These are phyloP conservation scores for Plagiodera versicolora DNA, from an alignment of 2,888 invertebrate genomes.

Conservation along the genomic window DNA sequence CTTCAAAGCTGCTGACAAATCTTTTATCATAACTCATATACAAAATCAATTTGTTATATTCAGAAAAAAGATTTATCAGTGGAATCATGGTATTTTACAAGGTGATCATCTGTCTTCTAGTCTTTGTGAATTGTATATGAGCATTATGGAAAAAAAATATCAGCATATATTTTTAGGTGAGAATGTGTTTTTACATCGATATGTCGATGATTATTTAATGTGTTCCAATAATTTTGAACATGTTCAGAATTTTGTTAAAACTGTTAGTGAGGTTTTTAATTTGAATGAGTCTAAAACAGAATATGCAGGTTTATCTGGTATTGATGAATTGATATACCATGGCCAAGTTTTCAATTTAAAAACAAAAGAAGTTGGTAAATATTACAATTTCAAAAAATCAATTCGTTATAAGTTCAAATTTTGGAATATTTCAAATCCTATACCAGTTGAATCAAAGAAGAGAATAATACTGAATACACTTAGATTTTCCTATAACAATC, in stretches of 20 bases:
- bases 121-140: constrained; percentile 35
- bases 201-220: constrained; percentile 38
- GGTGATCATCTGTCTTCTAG: constrained; percentile 35
- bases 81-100: constrained; percentile 38
- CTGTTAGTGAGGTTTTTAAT: constrained; percentile 16
- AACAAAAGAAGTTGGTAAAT: constrained; percentile 30
- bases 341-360: constrained; percentile 34
- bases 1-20: constrained; percentile 24
- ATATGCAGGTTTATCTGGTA: constrained; percentile 7
- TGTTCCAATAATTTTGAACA: constrained; percentile 28
- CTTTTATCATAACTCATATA: constrained; percentile 30
- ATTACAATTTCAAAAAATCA: constrained; percentile 22
- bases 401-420: constrained; percentile 35
- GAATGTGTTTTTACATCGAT: constrained; percentile 28
- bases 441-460: constrained; percentile 17
- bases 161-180: constrained; percentile 16
- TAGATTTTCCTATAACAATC: constrained; percentile 26
- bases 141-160: constrained; percentile 26
- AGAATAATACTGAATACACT: constrained; percentile 23
- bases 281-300: constrained; percentile 34
- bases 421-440: constrained; percentile 29
- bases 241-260: constrained; percentile 24
- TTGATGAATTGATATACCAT: constrained; percentile 28
- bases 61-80: constrained; percentile 28
- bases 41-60: constrained; percentile 31